These are phyloP conservation scores for Lycocerus yunnanus DNA, from an alignment of 2,888 invertebrate species.

Conservation along the genomic window DNA sequence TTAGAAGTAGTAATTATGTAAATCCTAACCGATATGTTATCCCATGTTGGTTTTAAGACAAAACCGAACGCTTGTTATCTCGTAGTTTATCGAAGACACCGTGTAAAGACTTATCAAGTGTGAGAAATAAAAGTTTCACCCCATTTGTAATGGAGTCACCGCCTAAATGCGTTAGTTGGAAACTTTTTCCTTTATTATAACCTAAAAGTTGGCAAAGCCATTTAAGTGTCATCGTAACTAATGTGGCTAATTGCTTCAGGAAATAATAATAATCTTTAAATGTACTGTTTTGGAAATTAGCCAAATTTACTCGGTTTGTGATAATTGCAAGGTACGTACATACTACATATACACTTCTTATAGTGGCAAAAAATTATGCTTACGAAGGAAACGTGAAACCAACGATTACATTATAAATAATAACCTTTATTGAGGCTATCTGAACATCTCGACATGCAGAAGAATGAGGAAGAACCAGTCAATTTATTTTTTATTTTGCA, in stretches of 20 bases:
- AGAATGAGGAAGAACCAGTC: constrained; percentile 16
- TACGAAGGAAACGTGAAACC: not conserved
- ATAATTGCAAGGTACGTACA: not conserved
- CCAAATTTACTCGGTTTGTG: not conserved
- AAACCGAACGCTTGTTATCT: not conserved
- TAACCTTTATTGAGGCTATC: constrained; percentile 6
- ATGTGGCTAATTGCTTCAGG: constrained; percentile 3
- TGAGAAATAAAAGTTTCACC: not conserved
- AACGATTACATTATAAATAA: not conserved
- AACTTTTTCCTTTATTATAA: not conserved
- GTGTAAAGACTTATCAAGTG: not conserved
- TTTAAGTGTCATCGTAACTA: constrained; percentile 1
- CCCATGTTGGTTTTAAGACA: not conserved
- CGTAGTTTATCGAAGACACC: not conserved
- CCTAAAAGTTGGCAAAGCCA: not conserved
- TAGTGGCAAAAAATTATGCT: too few species aligned
- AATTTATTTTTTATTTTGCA: constrained; percentile 13
- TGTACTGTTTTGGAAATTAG: not conserved
- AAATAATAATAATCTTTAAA: constrained; percentile 4
- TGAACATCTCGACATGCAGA: constrained; percentile 3
- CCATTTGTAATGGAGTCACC: not conserved
- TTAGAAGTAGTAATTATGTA: not conserved
- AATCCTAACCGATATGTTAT: not conserved
- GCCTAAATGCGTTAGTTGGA: not conserved
- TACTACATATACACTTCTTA: too few species aligned